These are phyloP conservation scores for Myopa tessellatipennis DNA, from an alignment of 2,888 invertebrate species.

Conservation along the genomic window DNA sequence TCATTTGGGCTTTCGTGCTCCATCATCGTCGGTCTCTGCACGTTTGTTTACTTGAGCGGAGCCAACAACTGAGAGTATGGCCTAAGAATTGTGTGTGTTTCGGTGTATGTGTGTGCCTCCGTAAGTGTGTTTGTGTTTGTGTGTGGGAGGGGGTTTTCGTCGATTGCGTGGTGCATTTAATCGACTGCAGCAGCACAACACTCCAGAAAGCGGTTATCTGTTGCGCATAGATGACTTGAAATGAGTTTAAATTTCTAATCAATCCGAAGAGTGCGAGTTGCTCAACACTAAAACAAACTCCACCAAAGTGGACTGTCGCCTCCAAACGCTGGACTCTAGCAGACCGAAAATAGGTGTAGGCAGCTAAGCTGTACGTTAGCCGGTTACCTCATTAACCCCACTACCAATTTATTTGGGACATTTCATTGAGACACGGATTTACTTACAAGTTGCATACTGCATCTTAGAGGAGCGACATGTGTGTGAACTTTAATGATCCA, in stretches of 20 bases:
- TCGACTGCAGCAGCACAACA: slow-evolving; percentile 2
- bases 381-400: not conserved
- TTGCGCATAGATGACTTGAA: not conserved
- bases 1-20: not conserved
- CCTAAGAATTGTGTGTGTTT: not conserved
- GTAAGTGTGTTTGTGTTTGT: not conserved
- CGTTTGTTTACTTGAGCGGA: slow-evolving; percentile 15
- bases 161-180: slow-evolving; percentile 2
- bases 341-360: too few relatives aligned
- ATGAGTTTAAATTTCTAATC: slow-evolving; percentile 10
- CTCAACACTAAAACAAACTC: not conserved
- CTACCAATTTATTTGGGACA: not conserved
- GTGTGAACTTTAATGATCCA: not conserved
- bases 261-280: slow-evolving; percentile 6
- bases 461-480: not conserved
- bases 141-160: not conserved
- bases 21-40: not conserved
- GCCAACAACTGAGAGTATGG: not conserved
- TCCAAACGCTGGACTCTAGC: too few relatives aligned
- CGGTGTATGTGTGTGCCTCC: not conserved
- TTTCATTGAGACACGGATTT: not conserved
- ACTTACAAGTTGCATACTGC: not conserved
- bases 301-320: too few relatives aligned
- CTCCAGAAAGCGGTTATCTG: slow-evolving; percentile 10
- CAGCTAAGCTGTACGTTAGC: too few relatives aligned